Base-by-base conservation (phyloP, 2,797 vertebrate genomes). In the Siniperca obscura region DNA sequence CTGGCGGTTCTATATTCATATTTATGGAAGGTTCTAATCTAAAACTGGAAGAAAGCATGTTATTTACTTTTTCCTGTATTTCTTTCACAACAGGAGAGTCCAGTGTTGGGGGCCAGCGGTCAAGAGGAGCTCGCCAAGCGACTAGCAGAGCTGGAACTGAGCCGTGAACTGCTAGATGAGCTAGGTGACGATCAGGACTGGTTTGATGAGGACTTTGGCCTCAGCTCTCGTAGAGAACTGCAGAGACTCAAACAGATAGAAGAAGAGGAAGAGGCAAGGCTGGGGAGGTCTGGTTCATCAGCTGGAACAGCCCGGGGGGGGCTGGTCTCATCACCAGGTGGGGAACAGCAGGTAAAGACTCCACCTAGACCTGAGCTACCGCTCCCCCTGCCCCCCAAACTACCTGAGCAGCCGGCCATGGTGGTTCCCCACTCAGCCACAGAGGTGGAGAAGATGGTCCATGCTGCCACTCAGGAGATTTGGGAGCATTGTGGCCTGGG, bases 161-260 rank as follows among this genome's bases (percentile, higher is more conserved):
- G 94, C 88, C 96, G 95, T 0, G 98, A 97, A 80, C 95, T 99
- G 76, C 93, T 98, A 11, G 96, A 97, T 1, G 95, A 94, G 11
- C 89, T 98, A 21, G 96, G 96, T 75, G 97, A 99, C 46, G 98
- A 99, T 64, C 97, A 98, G 72, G 98, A 99, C 93, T 99, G 98
- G 98, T 99, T 99, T 90, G 98, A 99, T 90, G 98, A 99, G 90
- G 98, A 99, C 95, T 99, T 97, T 93, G 98, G 98, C 70, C 96
- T 99, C 89, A 98, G 97, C 87, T 98, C 96, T 48, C 95, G 53
- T 13, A 96, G 96, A 91, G 94, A 96, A 87, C 97, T 96, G 80
- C 96, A 98, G 89, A 93, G 92, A 68, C 90, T 93, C 52, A 95
- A 95, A 85, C 95, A 96, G 91, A 84, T 80, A 69, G 82, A 90